Conservation (phyloP, 2,888 invertebrate genomes). For the Noctua janthina region DNA sequence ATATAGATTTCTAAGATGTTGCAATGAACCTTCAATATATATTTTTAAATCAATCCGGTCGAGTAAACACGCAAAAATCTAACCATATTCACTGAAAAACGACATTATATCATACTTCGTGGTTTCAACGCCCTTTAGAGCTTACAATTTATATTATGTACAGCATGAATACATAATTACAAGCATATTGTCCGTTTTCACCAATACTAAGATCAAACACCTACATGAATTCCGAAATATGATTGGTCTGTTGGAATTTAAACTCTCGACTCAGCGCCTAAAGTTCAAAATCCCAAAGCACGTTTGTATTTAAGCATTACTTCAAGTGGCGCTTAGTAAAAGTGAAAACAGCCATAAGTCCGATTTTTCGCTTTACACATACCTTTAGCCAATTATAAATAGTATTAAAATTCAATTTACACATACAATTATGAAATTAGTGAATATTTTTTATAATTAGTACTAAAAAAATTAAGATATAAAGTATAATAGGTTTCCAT, state of each 20-base stretch:
- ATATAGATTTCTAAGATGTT: not conserved
- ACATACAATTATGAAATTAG: constrained; percentile 29
- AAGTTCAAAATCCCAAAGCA: not conserved
- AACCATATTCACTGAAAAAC: not conserved
- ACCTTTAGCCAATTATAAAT: constrained; percentile 36
- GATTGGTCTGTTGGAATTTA: not conserved
- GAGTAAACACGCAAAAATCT: not conserved
- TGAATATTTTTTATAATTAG: constrained; percentile 38
- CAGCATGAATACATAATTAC: constrained; percentile 33
- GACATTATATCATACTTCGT: constrained; percentile 12
- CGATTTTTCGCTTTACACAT: constrained; percentile 18
- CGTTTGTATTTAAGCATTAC: constrained; percentile 1
- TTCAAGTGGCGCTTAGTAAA: not conserved
- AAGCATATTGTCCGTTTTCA: not conserved
- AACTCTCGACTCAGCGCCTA: not conserved
- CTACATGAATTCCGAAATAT: not conserved
- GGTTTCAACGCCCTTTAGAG: constrained; percentile 15
- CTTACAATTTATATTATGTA: constrained; percentile 39
- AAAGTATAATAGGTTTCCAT: constrained; percentile 16
- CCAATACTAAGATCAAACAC: not conserved
- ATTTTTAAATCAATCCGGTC: too few species aligned
- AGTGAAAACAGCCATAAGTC: not conserved
- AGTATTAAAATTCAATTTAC: constrained; percentile 46
- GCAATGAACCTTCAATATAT: not conserved
- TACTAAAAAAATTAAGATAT: constrained; percentile 45